Evolutionary conservation across 2,888 invertebrate species (phyloP), one percentile per base, ranked within the genome.

Genomic region (Criorhina ranunculi): DNA sequence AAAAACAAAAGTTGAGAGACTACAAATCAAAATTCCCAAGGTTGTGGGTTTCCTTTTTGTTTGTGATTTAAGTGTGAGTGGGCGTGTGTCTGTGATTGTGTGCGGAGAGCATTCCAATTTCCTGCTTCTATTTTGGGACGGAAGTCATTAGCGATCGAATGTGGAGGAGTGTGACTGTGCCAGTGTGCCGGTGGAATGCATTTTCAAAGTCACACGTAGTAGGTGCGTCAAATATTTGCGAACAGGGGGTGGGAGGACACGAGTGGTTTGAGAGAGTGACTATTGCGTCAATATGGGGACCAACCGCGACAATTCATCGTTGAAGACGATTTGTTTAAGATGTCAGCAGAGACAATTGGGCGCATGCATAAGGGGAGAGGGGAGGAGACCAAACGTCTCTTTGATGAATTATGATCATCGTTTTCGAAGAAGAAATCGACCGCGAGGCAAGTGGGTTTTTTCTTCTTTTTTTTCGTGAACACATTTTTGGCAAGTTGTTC

Each of bases 61-160:
- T 17, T 15, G 4, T 49, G 46, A 29, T 15, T 11, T 9, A 9
- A 7, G 24, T 33, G 3, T 7, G 35, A n/a, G n/a, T n/a, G n/a
- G n/a, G n/a, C n/a, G n/a, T 19, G 5, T 17, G 15, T 8, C 9
- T 33, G 17, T 15, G 9, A 9, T 17, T 7, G 12, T 7, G 17
- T 3, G 24, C 6, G 7, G 1, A 1, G 24, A 5, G 35, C 31
- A 73, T 55, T 69, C 49, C 49, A 67, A 83, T 83, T 83, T 83
- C 83, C 83, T 78, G 83, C 55, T 55, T 78, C 78, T 78, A 83
- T 83, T 83, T 83, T 49, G 53, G 78, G 83, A 83, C 73, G 83
- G 78, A 78, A 78, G 78, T 83, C 67, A 73, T 78, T 83, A 83
- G 67, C 62, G 62, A 42, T 44, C 37, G 33, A 51, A 40, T 51